Evolutionary conservation across 2,797 vertebrate genomes (phyloP), one percentile per base, ranked within the genome.

Genomic region (Australoheros facetus): DNA sequence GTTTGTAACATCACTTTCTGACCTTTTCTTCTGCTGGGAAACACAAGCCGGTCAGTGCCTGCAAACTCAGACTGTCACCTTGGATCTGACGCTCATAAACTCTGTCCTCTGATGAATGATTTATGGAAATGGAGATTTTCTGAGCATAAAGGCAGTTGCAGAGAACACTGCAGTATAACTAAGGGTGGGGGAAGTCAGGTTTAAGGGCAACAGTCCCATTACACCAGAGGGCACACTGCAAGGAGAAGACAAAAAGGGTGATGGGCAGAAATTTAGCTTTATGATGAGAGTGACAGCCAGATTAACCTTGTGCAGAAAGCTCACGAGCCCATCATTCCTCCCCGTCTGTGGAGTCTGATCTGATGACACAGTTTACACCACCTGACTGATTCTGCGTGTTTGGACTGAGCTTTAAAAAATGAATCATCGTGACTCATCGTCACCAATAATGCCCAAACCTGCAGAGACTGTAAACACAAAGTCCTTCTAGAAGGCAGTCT

Each of bases 61-160:
- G 66, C 30, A 71, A 53, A 34, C 51, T 55, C 13, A n/a, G 19
- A n/a, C 51, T 30, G 62, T 66, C 62, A 17, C 69, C 62, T 69
- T 26, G 16, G 16, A 28, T 66, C 39, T 48, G 48, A 16, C 4
- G 7, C 78, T 83, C 77, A 88, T 85, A 84, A 88, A 79, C 79
- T 17, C 71, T 45, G 11, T 34, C 30, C 23, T 56, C 58, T 77
- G 71, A 85, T 45, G 21, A 34, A 81, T 83, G 77, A 87, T 73
- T 87, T 69, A 82, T 77, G 79, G 77, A 79, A 83, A 88, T 80
- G 19, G 66, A 5, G 21, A 8, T 73, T 83, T 84, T 79, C 72
- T 53, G 69, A 37, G 54, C 57, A 32, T 56, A 55, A 37, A 75
- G 62, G 58, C 16, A 16, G 59, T 19, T 3, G 26, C 23, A 69